Base-by-base conservation (phyloP, 2,888 invertebrate genomes). In the Gibbula magus region DNA sequence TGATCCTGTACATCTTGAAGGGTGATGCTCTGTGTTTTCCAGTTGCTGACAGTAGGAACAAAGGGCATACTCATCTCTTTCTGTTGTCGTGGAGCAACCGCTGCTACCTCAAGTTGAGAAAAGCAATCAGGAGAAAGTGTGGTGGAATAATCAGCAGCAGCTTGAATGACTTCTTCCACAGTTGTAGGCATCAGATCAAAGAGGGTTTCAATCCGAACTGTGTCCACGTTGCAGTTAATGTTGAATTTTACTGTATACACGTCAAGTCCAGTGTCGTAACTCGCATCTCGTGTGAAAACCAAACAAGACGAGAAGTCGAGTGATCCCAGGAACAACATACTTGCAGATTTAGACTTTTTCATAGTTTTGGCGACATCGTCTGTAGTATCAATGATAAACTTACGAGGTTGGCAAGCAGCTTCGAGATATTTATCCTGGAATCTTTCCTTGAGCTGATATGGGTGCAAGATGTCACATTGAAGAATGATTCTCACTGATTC, bases 331-430 rank as follows among this genome's bases (percentile, higher is more conserved):
- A 61, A 45, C 39, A 53, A 22, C 32, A 45, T 73, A 61, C 77
- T 51, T 22, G 52, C 51, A 5, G n/a, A 22, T 29, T 77, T 56
- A 10, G 79, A 82, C 13, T 74, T 75, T 51, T 61, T 67, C 4
- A 79, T 8, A 10, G 56, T 45, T 20, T 54, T 39, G 22, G 61
- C 61, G 20, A 84, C 80, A 8, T 25, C 76, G 18, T 85, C 82
- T 0, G 86, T 85, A 22, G 87, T 86, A 52, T 88, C 84, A 16
- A 88, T 77, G 18, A 86, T 25, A 56, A 88, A 88, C 56, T 86
- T 86, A 74, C 88, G 76, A 10, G 88, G 88, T 22, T 84, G 83
- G 45, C 86, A 87, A 8, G 81, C 79, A 29, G 83, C 83, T 79
- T 87, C 86, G 25, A 79, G 78, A 56, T 82, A 84, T 2, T 54